Percentiles rank a stretch among this genome's conserved stretches.
These are phyloP conservation scores for Archips xylosteana DNA, from an alignment of 2,888 invertebrate species.

Conservation along the genomic window DNA sequence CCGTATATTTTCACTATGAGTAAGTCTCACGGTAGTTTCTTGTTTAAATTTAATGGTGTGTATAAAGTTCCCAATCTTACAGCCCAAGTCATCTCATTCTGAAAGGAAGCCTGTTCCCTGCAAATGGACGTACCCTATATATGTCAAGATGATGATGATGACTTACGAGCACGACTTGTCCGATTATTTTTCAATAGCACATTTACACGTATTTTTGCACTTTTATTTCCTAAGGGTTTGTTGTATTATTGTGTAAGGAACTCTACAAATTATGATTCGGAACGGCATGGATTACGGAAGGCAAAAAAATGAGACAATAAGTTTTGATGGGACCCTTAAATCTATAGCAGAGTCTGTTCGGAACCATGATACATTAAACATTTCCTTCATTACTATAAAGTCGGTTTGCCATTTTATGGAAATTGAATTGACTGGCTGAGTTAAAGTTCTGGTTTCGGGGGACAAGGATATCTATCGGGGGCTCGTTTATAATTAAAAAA, in stretches of 20 bases:
- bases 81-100: no score
- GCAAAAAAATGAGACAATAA: conserved; percentile 14
- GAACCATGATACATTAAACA: neutral
- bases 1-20: no score
- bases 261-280: neutral
- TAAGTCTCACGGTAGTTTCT: no score
- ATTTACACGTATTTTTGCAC: no score
- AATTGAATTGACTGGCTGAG: neutral
- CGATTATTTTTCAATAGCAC: no score
- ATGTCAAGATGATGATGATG: no score
- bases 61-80: no score
- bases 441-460: neutral
- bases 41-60: no score
- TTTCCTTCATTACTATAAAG: neutral
- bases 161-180: no score
- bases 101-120: no score
- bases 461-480: neutral
- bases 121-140: no score
- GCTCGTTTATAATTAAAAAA: no score
- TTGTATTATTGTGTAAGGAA: neutral
- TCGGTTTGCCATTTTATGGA: neutral
- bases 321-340: conserved; percentile 3
- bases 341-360: conserved; percentile 1
- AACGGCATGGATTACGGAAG: conserved; percentile 3
- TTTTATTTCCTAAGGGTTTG: neutral